Percentiles rank a stretch among this genome's conserved stretches.
Evolutionary conservation across 2,113 vertebrate species (phyloP).

Genomic region (Ginglymostoma cirratum): DNA sequence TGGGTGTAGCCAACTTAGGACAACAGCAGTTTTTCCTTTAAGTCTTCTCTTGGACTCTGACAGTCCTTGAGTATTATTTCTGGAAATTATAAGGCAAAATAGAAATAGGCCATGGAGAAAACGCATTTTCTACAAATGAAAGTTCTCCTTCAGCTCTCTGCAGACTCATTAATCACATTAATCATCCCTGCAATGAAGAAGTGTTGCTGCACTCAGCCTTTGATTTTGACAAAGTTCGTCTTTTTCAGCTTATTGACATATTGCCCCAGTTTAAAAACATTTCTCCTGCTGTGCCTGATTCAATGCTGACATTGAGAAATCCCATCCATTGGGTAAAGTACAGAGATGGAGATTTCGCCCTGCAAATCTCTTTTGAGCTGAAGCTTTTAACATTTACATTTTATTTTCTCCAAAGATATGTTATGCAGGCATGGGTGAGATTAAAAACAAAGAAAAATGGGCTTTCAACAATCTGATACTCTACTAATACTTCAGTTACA

Average conservation of each 20-base stretch:
- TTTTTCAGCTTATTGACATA: background rate
- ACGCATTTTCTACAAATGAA: slow-evolving; percentile 17
- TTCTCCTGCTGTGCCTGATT: background rate
- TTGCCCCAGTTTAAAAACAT: background rate
- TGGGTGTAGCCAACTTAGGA: background rate
- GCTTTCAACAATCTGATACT: background rate
- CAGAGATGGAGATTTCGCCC: background rate
- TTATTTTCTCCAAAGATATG: background rate
- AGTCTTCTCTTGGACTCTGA: background rate
- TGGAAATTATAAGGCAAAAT: background rate
- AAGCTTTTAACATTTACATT: background rate
- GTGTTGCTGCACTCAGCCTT: background rate
- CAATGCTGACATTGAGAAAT: slow-evolving; percentile 6
- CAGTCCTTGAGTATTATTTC: background rate
- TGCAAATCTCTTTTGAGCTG: background rate
- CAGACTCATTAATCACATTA: slow-evolving; percentile 32
- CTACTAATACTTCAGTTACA: background rate
- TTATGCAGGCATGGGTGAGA: background rate
- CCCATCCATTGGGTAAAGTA: background rate
- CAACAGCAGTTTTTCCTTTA: background rate
- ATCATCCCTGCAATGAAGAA: slow-evolving; percentile 31
- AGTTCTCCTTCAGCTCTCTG: background rate
- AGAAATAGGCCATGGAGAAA: slow-evolving; percentile 30
- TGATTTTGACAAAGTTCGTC: background rate
- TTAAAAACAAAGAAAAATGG: background rate